phyloP scores from a whole-genome alignment of 2,113 vertebrate species.

The Sphyrna mokarran region DNA sequence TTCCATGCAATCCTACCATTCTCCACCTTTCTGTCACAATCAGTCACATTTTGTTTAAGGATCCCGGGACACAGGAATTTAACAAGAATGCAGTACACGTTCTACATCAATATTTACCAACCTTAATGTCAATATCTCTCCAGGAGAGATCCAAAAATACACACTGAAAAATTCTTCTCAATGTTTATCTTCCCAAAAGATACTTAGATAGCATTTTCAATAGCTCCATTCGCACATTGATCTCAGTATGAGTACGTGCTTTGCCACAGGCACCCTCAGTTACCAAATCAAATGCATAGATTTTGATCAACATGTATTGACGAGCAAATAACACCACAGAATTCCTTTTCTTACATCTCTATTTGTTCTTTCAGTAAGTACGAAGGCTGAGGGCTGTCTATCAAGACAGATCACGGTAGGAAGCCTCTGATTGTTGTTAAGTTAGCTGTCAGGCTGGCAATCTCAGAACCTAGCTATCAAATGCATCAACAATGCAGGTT shows the following conservation, averaged over 20 bases:
- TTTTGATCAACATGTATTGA: background rate
- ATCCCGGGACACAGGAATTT: background rate
- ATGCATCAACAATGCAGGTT: background rate
- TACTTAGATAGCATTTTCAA: background rate
- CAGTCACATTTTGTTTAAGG: background rate
- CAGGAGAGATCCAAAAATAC: background rate
- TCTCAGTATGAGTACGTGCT: background rate
- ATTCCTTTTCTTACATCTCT: background rate
- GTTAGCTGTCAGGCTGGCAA: background rate
- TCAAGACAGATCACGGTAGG: background rate
- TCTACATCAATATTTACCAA: background rate
- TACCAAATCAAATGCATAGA: background rate
- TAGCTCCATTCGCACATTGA: background rate
- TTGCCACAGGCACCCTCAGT: background rate
- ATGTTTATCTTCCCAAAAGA: background rate
- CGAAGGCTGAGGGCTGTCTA: background rate
- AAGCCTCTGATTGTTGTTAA: background rate
- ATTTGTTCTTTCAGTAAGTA: background rate
- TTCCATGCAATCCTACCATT: background rate
- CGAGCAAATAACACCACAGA: background rate
- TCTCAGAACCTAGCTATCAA: background rate
- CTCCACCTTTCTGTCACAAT: background rate
- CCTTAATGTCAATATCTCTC: background rate
- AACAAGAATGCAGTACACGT: background rate
- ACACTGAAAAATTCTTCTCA: background rate